A percentile compares a stretch with the other conserved stretches of the same genome.
Evolutionary conservation across 2,888 invertebrate species (phyloP).

Genomic region (Electrophaes corylata): DNA sequence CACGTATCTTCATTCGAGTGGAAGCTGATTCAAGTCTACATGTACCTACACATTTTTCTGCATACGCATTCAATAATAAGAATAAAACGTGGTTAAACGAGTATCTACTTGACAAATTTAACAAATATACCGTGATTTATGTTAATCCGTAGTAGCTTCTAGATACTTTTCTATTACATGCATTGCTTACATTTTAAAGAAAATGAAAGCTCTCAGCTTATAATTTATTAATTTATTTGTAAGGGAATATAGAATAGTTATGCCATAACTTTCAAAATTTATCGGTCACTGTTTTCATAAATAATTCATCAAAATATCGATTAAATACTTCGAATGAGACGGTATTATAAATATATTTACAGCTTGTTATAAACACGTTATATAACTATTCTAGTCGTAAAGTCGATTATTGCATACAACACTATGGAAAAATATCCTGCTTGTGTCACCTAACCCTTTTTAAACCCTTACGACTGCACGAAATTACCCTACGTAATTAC

Average conservation of each 20-base stretch:
- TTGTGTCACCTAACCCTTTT: constrained; percentile 53
- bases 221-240: constrained; percentile 4
- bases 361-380: constrained; percentile 32
- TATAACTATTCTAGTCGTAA: constrained; percentile 21
- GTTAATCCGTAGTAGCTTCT: too few relatives aligned
- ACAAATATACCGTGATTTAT: too few relatives aligned
- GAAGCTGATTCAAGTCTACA: constrained; percentile 59
- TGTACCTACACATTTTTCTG: constrained; percentile 35
- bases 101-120: background rate
- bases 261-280: constrained; percentile 24
- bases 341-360: constrained; percentile 27
- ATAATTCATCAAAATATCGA: constrained; percentile 1
- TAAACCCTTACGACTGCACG: constrained; percentile 63
- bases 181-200: background rate
- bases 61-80: constrained; percentile 20
- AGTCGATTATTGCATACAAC: constrained; percentile 32
- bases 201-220: constrained; percentile 14
- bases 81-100: background rate
- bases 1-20: constrained; percentile 71
- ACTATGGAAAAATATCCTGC: constrained; percentile 35
- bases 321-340: constrained; percentile 25
- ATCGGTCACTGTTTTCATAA: background rate
- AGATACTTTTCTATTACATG: background rate
- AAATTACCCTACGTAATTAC: constrained; percentile 72
- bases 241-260: constrained; percentile 15